Base-by-base conservation (phyloP, 2,888 invertebrate genomes). In the Schrankia costaestrigalis region DNA sequence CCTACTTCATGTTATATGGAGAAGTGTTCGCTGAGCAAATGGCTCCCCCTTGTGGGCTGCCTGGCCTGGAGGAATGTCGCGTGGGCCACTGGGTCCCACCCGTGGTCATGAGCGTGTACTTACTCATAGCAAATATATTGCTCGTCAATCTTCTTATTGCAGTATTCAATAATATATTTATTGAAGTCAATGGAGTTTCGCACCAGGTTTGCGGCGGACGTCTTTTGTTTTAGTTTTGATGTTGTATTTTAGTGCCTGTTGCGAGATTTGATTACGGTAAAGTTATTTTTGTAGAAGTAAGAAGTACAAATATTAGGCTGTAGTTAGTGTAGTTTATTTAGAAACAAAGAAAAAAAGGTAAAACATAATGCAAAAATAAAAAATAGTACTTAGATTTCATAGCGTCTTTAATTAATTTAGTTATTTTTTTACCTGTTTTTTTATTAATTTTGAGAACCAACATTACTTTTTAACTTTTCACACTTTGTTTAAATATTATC, bases 1-100 rank as follows among this genome's bases (percentile, higher is more conserved):
- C 96, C 11, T 99, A 99, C 84, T 99, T 98, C 88, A 99, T 99
- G 99, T 91, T 99, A 73, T 99, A 99, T 84, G 99, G 99, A 60
- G 99, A 99, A 89, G 95, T 99, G 55, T 99, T 98, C 80, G 98
- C 98, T 12, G 97, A 96, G 71, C 94, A 95, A 71, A 98, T 99
- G 81, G 97, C 98, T 70, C 97, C 97, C 12, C 92, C 93, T 3
- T 97, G 97, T 71, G 95, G 95, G n/a, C 90, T 91, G 46, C 91
- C 92, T 0, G 91, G 91, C 15, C 91, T 92, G 72, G 89, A 90
- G 35, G 89, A 91, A 18, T 97, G 97, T 78, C 90, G 93, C 42
- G 93, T 95, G 29, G 97, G 97, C 28, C 93, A 94, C 66, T 99
- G 98, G 98, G 94, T 99, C 42, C 95, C 97, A 0, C 98, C 99